Conservation (phyloP, 1,140 invertebrate genomes). For the Phymorhynchus buccinoides region DNA sequence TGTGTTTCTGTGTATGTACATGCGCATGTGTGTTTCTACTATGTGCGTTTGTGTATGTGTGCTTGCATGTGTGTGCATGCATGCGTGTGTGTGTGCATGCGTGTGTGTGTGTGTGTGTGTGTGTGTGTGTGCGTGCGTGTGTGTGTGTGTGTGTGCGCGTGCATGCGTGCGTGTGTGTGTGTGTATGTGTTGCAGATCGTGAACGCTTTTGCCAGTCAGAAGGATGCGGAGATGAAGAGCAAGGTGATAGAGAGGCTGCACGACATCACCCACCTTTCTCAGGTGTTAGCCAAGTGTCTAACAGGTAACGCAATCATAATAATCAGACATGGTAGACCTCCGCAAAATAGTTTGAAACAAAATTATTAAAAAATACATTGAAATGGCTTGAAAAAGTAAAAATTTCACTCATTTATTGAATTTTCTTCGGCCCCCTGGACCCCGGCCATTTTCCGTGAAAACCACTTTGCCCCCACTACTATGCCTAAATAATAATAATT, state of each 20-base stretch:
- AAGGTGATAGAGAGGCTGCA: slow-evolving; percentile 69
- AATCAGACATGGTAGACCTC: too few species aligned
- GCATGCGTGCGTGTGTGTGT: background rate
- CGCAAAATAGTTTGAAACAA: too few species aligned
- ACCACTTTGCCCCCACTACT: too few species aligned
- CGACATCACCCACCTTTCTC: slow-evolving; percentile 69
- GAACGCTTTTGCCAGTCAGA: slow-evolving; percentile 82
- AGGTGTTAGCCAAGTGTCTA: slow-evolving; percentile 65
- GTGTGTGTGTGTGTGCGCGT: background rate
- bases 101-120: background rate
- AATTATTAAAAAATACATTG: too few species aligned
- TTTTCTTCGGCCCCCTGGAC: too few species aligned
- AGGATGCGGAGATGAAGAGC: slow-evolving; percentile 68
- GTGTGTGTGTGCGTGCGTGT: background rate
- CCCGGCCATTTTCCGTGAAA: too few species aligned
- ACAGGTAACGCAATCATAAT: too few species aligned
- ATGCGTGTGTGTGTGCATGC: background rate
- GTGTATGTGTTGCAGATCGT: slow-evolving; percentile 74
- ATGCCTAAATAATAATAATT: too few species aligned
- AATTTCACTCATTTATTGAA: too few species aligned
- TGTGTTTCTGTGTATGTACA: too few species aligned
- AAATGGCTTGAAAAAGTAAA: too few species aligned
- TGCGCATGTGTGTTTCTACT: background rate
- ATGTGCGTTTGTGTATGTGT: background rate
- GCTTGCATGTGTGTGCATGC: background rate